Conservation (phyloP, 2,797 vertebrate genomes). For the Cercopithecus neglectus region DNA sequence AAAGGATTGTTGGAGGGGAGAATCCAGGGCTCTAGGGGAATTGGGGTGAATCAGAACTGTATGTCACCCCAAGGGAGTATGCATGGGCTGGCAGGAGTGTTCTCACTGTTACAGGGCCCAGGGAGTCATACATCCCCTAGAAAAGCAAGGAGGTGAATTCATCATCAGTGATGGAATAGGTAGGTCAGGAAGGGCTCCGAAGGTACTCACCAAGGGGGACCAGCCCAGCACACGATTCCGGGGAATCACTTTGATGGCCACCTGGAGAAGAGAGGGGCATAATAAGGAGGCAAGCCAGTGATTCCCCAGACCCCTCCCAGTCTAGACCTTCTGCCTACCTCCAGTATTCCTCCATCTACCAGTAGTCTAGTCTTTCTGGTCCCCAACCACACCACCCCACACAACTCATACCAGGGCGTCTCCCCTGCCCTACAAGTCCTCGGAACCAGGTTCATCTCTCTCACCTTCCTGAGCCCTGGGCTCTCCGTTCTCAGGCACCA, state of each 20-base stretch:
- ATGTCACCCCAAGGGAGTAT: conserved; percentile 57
- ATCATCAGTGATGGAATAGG: not conserved
- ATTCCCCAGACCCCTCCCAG: not conserved
- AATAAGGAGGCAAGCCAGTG: not conserved
- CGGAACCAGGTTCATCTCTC: conserved; percentile 40
- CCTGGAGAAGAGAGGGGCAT: conserved; percentile 80
- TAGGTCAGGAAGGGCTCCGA: conserved; percentile 13
- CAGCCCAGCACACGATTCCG: conserved; percentile 87
- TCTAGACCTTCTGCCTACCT: conserved; percentile 1
- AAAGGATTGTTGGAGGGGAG: conserved; percentile 26
- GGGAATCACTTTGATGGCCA: conserved; percentile 90
- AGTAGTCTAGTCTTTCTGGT: conserved; percentile 11
- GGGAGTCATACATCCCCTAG: not conserved
- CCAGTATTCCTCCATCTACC: not conserved
- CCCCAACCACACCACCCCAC: not conserved
- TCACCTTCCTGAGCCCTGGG: not conserved
- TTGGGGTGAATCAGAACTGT: conserved; percentile 53
- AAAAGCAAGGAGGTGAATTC: not conserved
- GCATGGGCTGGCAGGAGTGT: conserved; percentile 31
- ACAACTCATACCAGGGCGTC: not conserved
- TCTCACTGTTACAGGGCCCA: conserved; percentile 38
- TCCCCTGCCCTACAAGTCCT: not conserved
- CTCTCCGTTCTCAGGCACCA: not conserved
- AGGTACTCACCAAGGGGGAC: conserved; percentile 87
- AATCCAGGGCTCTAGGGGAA: conserved; percentile 14